Conservation (phyloP, 2,888 invertebrate genomes). For the Scaeva pyrastri region DNA sequence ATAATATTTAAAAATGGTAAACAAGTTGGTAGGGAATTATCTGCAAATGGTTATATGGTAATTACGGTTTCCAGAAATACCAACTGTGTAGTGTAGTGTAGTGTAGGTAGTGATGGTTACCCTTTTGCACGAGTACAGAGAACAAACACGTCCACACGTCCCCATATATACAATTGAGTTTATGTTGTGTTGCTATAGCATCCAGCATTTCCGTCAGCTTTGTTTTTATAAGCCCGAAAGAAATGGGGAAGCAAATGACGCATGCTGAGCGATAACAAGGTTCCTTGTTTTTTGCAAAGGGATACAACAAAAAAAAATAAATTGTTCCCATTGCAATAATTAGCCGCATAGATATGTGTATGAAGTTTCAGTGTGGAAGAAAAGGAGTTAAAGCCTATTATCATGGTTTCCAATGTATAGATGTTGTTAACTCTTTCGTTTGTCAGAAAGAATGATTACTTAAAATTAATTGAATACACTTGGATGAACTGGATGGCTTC, state of each 20-base stretch:
- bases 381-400: too few relatives aligned
- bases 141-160: constrained; percentile 1
- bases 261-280: constrained; percentile 58
- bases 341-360: background rate
- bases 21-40: constrained; percentile 68
- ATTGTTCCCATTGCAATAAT: background rate
- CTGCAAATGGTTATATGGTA: constrained; percentile 63
- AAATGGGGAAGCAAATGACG: constrained; percentile 50
- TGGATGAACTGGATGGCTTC: too few relatives aligned
- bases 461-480: too few relatives aligned
- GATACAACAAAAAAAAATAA: background rate
- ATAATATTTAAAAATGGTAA: constrained; percentile 68
- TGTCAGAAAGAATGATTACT: too few relatives aligned
- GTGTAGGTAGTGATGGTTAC: constrained; percentile 39
- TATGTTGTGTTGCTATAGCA: constrained; percentile 24
- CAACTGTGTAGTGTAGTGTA: too few relatives aligned
- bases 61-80: constrained; percentile 13
- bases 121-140: constrained; percentile 20
- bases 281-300: constrained; percentile 23
- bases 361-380: too few relatives aligned
- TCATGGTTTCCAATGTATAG: too few relatives aligned
- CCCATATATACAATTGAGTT: constrained; percentile 33
- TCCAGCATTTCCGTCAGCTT: background rate
- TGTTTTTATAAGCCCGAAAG: background rate
- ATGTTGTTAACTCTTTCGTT: too few relatives aligned